Evolutionary conservation across 1,140 invertebrate genomes (phyloP), one percentile per base, ranked within the genome.

Genomic region (Drosophila carrolli): DNA sequence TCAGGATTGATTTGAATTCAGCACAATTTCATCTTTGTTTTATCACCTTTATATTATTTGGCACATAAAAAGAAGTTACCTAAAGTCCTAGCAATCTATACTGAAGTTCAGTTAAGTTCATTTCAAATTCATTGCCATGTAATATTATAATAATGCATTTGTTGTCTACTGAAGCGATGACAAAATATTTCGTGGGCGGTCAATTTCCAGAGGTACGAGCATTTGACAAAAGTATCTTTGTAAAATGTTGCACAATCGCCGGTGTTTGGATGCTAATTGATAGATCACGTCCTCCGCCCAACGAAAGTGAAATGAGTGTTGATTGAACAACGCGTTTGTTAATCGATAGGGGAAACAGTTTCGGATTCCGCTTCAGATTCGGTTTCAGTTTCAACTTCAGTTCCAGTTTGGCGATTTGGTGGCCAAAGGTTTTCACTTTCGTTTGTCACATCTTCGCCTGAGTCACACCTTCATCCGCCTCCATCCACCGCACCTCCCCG

Each of bases 251-350:
- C 65, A 57, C 67, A 71, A 72, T 71, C 44, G 23, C 37, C 27
- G 23, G 53, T 43, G 27, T 60, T 32, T 14, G 16, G 11, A 56
- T 56, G 66, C 66, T 72, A 72, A 72, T 72, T 72, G 66, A 19
- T 19, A 48, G 68, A 41, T 72, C 68, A 72, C 66, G 66, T 11
- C 32, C 27, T 10, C 13, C 13, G 27, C 29, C 51, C 43, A 72
- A 72, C 68, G 68, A 72, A 72, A 72, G 68, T 71, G 66, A 72
- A 72, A 72, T 71, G 68, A 32, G 43, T 58, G 68, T 50, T 71
- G 44, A 65, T 50, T 50, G 48, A 53, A 50, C 35, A 66, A 2
- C 51, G 13, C 35, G 16, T 37, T 37, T 70, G 65, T 57, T 46
- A 71, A 71, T 70, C 65, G 55, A 58, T 71, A 19, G 51, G 44